Evolutionary conservation across 53 echinoderm and acorn worm genomes (phyloP), one percentile per base, ranked within the genome.

Genomic region (Pentamera pediparva): DNA sequence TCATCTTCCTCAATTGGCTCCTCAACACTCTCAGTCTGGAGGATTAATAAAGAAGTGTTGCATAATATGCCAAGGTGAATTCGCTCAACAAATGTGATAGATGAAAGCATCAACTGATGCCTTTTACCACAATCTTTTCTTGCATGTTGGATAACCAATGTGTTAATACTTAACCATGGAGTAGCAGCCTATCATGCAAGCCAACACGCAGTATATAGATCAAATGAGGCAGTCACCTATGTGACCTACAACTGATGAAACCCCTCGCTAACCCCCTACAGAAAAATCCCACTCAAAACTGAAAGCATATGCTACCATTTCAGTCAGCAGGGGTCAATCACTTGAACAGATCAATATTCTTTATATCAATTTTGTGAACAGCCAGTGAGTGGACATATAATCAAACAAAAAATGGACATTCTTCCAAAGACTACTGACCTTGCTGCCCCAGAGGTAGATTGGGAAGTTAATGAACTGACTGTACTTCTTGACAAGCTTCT

Each of bases 381-480:
- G n/a, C n/a, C n/a, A n/a, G n/a, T n/a, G n/a, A n/a, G n/a, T n/a
- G n/a, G n/a, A n/a, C n/a, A n/a, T n/a, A n/a, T n/a, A n/a, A n/a
- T n/a, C n/a, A 11, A 25, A 12, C 20, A 63, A 25, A 33, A 11
- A n/a, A n/a, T n/a, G n/a, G n/a, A n/a, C n/a, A n/a, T n/a, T n/a
- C n/a, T n/a, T 32, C n/a, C 7, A 35, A 10, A 32, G 18, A 35
- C n/a, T n/a, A n/a, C 69, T 61, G 61, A 96, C 96, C 91, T 96
- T 96, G 79, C 96, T 96, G 27, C 81, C 76, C 96, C 96, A 96
- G 20, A 96, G 78, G 71, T 96, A 96, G 88, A 96, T 96, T 27
- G 96, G 96, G 96, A 96, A 96, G 81, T 96, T 96, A 88, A 96
- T 96, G 75, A 96, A 96, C 83, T 96, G 96, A 74, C 91, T 91